Percentiles rank a stretch among this genome's conserved stretches.
phyloP scores from a whole-genome alignment of 1,140 invertebrate genomes.

The Caenorhabditis briggsae region DNA sequence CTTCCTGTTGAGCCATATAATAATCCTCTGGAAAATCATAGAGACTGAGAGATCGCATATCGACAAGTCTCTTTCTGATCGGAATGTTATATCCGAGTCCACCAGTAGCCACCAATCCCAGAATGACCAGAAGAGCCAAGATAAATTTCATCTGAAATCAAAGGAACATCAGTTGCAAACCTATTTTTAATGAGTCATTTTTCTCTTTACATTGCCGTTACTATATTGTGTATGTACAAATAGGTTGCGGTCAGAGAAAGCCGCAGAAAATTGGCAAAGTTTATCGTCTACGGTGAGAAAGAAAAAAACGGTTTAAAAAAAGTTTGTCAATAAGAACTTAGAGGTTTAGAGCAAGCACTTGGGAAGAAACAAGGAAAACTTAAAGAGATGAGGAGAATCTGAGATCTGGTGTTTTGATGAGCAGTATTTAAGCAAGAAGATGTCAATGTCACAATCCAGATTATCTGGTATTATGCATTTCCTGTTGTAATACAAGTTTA shows the following conservation, averaged over 20 bases:
- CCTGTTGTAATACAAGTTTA: too few relatives aligned
- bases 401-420: too few relatives aligned
- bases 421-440: too few relatives aligned
- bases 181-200: background rate
- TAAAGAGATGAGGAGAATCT: too few relatives aligned
- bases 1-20: conserved; percentile 15
- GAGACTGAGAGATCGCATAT: conserved; percentile 9
- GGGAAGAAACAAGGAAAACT: background rate
- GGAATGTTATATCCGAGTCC: background rate
- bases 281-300: background rate
- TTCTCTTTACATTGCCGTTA: conserved; percentile 39
- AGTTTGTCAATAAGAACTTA: conserved; percentile 34
- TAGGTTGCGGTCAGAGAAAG: conserved; percentile 27
- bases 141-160: background rate
- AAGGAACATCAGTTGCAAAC: conserved; percentile 3
- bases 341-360: background rate
- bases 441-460: too few relatives aligned
- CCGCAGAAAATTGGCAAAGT: background rate
- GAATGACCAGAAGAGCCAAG: background rate
- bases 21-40: conserved; percentile 2
- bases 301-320: conserved; percentile 36
- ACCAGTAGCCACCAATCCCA: background rate
- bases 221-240: conserved; percentile 38
- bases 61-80: background rate
- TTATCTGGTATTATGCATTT: too few relatives aligned